Evolutionary conservation across 2,113 vertebrate species (phyloP).

Genomic region (Pantherophis guttatus): DNA sequence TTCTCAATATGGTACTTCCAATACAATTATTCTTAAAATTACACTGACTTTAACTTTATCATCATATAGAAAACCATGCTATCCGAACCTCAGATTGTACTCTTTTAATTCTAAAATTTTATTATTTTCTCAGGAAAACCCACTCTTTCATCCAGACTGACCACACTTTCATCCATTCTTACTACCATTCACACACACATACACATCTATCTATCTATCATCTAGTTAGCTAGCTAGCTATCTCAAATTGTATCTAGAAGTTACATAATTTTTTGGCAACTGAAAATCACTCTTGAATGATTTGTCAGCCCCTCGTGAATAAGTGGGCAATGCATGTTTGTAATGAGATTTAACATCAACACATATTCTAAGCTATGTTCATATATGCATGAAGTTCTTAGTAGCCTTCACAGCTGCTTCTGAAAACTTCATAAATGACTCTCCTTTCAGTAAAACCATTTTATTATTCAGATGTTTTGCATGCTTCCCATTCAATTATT

Average conservation of each 20-base stretch:
- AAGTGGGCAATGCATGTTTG: background rate
- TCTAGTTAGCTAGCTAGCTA: background rate
- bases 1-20: background rate
- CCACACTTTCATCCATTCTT: background rate
- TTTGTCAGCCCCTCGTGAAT: background rate
- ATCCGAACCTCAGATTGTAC: background rate
- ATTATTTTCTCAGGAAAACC: background rate
- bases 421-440: background rate
- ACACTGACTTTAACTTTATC: background rate
- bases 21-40: background rate
- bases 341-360: background rate
- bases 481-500: background rate
- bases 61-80: background rate
- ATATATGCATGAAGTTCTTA: background rate
- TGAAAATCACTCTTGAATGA: background rate
- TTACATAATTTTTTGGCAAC: background rate
- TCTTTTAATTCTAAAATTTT: background rate
- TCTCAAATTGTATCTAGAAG: background rate
- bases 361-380: background rate
- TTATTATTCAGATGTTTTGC: constrained; percentile 5
- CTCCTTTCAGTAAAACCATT: background rate
- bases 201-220: background rate
- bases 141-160: background rate
- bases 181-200: background rate
- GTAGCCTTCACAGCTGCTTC: background rate